phyloP scores from a whole-genome alignment of 2,113 vertebrate species.

The Chaetops frenatus region DNA sequence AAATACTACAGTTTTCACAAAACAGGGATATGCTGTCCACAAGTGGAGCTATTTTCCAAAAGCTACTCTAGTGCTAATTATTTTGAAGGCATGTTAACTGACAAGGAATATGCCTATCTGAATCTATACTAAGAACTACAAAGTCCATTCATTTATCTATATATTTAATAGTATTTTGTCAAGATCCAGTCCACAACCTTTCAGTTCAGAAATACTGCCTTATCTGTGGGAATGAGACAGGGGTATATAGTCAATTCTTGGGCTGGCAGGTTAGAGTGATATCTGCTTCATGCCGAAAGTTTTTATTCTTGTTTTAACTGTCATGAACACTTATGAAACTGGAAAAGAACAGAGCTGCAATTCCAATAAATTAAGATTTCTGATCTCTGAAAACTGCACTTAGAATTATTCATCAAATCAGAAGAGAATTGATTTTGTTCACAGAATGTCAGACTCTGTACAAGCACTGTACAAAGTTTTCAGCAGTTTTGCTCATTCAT shows the following conservation, averaged over 20 bases:
- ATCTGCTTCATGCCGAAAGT: constrained; percentile 28
- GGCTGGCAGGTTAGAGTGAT: constrained; percentile 49
- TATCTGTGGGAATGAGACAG: neutral
- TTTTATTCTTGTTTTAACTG: constrained; percentile 56
- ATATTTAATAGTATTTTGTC: neutral
- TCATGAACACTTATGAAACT: constrained; percentile 51
- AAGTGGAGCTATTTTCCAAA: neutral
- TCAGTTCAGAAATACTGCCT: neutral
- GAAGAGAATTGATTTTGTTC: constrained; percentile 4
- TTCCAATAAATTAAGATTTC: constrained; percentile 49
- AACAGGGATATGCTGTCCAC: neutral
- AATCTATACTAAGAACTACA: neutral
- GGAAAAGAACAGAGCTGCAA: constrained; percentile 47
- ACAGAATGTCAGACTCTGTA: neutral
- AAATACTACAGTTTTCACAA: neutral
- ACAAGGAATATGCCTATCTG: neutral
- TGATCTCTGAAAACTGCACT: constrained; percentile 40
- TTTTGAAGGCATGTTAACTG: neutral
- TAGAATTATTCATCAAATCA: neutral
- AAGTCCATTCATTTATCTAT: neutral
- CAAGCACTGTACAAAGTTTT: neutral
- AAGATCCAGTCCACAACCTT: neutral
- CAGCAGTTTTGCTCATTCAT: neutral
- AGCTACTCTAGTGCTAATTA: neutral
- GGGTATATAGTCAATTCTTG: neutral